Evolutionary conservation across 64 coral and sea anemone species (phyloP), one percentile per base, ranked within the genome.

Genomic region (Cladopsammia gracilis): DNA sequence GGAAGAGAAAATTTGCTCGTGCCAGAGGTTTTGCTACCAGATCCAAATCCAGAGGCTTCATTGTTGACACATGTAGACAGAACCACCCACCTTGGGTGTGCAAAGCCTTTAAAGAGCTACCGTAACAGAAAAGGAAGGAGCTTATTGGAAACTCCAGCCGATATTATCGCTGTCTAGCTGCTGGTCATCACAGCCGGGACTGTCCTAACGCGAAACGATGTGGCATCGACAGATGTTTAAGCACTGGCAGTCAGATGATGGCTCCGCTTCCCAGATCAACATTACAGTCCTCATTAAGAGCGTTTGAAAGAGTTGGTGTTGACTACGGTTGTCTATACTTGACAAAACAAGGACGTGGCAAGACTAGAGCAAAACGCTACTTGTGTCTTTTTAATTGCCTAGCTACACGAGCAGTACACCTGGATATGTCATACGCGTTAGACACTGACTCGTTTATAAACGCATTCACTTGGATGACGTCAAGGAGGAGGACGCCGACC

Each of bases 21-120:
- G 47, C 48, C 13, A 43, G 88, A 64, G 71, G 53, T 48, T 85
- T 85, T 51, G 58, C 24, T 71, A 76, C 78, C 20, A 64, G 12
- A 53, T 73, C 53, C 12, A 93, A 74, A 25, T 49, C 67, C 6
- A 54, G 6, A 54, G 52, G 11, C 6, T 54, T 54, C 2, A 54
- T 54, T 54, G 52, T 54, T 54, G 52, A 60, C 44, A 60, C 77
- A 4, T 90, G 76, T 56, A 79, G 25, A 81, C 59, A 90, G 50
- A 66, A 78, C 46, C 89, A 90, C 48, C 89, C 76, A 45, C 62
- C 62, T 18, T 81, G 76, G 66, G 24, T 71, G 22, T 83, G 77
- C 8, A 66, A 73, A 61, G 10, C 51, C 64, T 91, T 83, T 14
- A 64, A 91, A 58, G 0, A 58, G 51, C 57, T 91, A 24, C 53